Evolutionary conservation across 2,888 invertebrate genomes (phyloP).

Genomic region (Pollenia amentaria): DNA sequence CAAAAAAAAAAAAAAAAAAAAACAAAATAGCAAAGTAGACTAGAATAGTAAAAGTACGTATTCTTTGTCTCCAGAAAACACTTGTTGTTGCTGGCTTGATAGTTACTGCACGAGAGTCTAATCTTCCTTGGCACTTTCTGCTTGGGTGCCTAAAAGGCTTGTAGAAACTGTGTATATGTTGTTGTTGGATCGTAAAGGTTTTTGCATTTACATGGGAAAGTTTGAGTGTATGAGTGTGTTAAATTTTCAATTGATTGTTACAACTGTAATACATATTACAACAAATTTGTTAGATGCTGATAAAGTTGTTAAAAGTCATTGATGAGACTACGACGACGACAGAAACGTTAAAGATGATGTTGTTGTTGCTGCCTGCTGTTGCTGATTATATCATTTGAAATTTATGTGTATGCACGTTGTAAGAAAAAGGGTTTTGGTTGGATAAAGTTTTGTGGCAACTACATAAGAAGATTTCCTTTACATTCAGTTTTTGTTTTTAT

Average conservation of each 20-base stretch:
- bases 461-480: neutral
- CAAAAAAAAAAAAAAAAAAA: neutral
- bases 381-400: slow-evolving; percentile 43
- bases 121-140: slow-evolving; percentile 33
- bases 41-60: slow-evolving; percentile 26
- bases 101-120: slow-evolving; percentile 15
- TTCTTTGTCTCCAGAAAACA: slow-evolving; percentile 67
- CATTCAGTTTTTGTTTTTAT: neutral
- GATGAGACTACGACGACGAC: slow-evolving; percentile 40
- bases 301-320: slow-evolving; percentile 75
- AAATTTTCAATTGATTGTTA: slow-evolving; percentile 79
- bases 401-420: neutral
- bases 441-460: neutral
- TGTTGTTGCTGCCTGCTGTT: slow-evolving; percentile 32
- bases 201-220: slow-evolving; percentile 11
- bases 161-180: neutral
- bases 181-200: neutral
- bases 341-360: neutral
- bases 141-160: slow-evolving; percentile 4
- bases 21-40: slow-evolving; percentile 1
- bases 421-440: neutral
- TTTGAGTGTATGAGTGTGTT: slow-evolving; percentile 56
- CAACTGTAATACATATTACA: slow-evolving; percentile 79
- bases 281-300: slow-evolving; percentile 76
- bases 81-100: slow-evolving; percentile 63